These are phyloP conservation scores for Caenorhabditis macrosperma DNA, from an alignment of 2,888 invertebrate genomes.

Conservation along the genomic window DNA sequence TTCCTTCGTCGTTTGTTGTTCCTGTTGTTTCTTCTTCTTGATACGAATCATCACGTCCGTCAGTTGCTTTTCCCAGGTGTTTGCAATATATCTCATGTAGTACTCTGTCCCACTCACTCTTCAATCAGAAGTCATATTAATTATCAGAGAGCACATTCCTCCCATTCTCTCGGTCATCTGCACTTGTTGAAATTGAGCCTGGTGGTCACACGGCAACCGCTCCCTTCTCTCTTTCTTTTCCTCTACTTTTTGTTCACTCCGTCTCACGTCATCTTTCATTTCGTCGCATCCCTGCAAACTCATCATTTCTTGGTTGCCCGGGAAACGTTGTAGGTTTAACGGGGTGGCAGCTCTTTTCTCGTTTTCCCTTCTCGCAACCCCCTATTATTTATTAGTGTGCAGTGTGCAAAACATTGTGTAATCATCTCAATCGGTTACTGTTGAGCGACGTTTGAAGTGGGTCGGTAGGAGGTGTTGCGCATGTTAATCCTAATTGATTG, in stretches of 20 bases:
- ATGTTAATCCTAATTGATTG: constrained; percentile 32
- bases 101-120: neutral
- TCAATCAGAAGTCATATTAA: too few species aligned
- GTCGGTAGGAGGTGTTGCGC: constrained; percentile 29
- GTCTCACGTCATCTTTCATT: constrained; percentile 32
- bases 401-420: constrained; percentile 37
- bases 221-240: neutral
- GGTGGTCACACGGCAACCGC: constrained; percentile 14
- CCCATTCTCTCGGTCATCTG: neutral
- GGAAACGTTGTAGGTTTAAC: constrained; percentile 27
- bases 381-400: constrained; percentile 25
- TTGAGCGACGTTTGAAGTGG: constrained; percentile 53
- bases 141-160: neutral
- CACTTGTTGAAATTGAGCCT: constrained; percentile 2
- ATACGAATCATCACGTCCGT: constrained; percentile 34
- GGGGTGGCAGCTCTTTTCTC: neutral
- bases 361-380: neutral
- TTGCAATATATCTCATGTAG: neutral
- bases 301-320: constrained; percentile 32
- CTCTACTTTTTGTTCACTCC: neutral
- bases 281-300: constrained; percentile 26
- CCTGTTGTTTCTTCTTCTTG: constrained; percentile 18
- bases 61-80: constrained; percentile 10
- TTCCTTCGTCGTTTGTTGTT: constrained; percentile 35
- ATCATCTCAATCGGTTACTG: constrained; percentile 39